Evolutionary conservation across 2,113 vertebrate genomes (phyloP), one percentile per base, ranked within the genome.

Genomic region (Trematomus loennbergii): DNA sequence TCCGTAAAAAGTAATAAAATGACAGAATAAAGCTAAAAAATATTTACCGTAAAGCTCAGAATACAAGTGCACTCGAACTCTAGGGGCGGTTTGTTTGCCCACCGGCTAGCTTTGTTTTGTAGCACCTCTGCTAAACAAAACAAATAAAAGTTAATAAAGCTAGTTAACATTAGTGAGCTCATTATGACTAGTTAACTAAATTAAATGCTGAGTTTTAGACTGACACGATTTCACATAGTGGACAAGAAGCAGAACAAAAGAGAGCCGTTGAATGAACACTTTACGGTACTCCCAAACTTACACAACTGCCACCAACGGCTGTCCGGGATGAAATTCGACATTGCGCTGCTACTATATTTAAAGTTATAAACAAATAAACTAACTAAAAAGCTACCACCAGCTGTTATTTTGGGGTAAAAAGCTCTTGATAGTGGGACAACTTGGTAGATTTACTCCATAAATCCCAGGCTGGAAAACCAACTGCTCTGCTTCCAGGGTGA

Each of bases 231-330:
- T 5, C 57, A 9, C 20, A 29, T 12, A 29, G 22, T 49, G 13
- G 59, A 62, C 11, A 12, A 53, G 16, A 20, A 17, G 58, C 48
- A 7, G 65, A 87, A 92, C 90, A 93, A 92, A 85, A 85, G 86
- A 81, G 40, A n/a, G 1, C n/a, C 40, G 59, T 33, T 68, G 18
- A 79, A 53, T 20, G 5, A 13, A 48, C 53, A 49, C 64, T 49
- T 40, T 40, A 20, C 12, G 25, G 71, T 10, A 54, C 22, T 73
- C 50, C 12, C 12, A 50, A 87, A 93, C 97, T 97, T 90, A 99
- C 97, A 97, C 97, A 40, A 98, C 96, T 29, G 96, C 97, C 3
- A 96, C 96, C 79, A 98, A 93, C 15, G 97, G n/a, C 89, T 98
- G 96, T 13, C 97, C 97, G 97, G 97, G 58, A 96, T 85, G 86